Evolutionary conservation across 2,113 vertebrate species (phyloP), one percentile per base, ranked within the genome.

Genomic region (human): DNA sequence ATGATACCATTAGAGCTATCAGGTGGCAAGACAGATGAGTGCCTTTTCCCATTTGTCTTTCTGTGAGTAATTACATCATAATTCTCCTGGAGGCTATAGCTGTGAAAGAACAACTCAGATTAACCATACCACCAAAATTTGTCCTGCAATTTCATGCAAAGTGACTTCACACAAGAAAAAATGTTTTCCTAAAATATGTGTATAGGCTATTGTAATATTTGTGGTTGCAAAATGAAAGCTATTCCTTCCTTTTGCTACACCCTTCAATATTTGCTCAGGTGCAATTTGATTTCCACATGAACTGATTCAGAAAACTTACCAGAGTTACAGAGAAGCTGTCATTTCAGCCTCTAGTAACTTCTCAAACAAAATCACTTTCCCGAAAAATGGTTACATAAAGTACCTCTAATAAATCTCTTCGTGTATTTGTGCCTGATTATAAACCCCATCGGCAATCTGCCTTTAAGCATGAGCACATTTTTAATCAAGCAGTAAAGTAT

Each of bases 191-290:
- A 96, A 98, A 96, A 96, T 98, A 98, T 96, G 90, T n/a, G 55
- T 66, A 81, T 90, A 97, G 97, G 91, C 97, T 97, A 98, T 96
- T 98, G 96, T 96, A 98, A 86, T 91, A 94, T 98, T 92, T 97
- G 98, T 97, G 92, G 93, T 92, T 98, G 70, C 14, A 68, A 92
- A 96, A 81, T 87, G 95, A 98, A 98, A 98, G 96, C 90, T 79
- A 91, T 96, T 96, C 89, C 84, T 95, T 97, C 97, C 90, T 90
- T 95, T 90, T 64, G 81, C 97, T 97, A 72, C 94, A 86, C 97
- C 94, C 98, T 96, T 95, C 93, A 95, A 1, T 98, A 96, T 99
- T 99, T 99, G 98, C 97, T 98, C 98, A 98, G 98, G 98, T 98
- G 98, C 97, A 92, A 82, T 82, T 98, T 97, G 90, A 97, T 98